A percentile compares a stretch with the other conserved stretches of the same genome.
phyloP scores from a whole-genome alignment of 2,113 vertebrate genomes.

The Carollia perspicillata region DNA sequence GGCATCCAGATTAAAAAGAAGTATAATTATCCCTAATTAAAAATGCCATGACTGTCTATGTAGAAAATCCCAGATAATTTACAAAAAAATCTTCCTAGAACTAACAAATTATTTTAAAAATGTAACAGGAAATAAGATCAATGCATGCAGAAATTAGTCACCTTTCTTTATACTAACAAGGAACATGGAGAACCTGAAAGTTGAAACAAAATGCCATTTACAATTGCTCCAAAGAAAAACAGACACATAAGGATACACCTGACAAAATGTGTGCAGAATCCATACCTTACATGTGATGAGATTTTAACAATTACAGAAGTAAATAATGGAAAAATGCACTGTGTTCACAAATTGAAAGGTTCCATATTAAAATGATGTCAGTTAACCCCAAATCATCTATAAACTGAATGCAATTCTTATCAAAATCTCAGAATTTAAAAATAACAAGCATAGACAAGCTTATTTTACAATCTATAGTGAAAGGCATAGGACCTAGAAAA shows the following conservation, averaged over 20 bases:
- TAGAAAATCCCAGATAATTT: background rate
- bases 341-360: background rate
- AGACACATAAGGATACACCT: background rate
- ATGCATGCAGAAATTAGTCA: background rate
- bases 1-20: background rate
- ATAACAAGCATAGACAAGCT: background rate
- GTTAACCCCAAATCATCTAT: background rate
- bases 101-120: background rate
- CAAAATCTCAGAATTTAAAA: background rate
- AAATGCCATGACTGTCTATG: background rate
- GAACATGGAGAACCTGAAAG: background rate
- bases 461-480: background rate
- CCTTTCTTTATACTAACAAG: background rate
- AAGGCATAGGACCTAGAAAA: background rate
- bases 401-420: background rate
- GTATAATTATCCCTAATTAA: background rate
- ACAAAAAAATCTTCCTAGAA: background rate
- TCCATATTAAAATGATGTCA: background rate
- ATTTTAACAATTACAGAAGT: background rate
- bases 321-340: background rate
- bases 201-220: background rate
- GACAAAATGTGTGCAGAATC: background rate
- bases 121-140: background rate
- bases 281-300: background rate
- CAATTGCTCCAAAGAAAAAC: background rate